Evolutionary conservation across 2,888 invertebrate species (phyloP), one percentile per base, ranked within the genome.

Genomic region (Deilephila porcellus): DNA sequence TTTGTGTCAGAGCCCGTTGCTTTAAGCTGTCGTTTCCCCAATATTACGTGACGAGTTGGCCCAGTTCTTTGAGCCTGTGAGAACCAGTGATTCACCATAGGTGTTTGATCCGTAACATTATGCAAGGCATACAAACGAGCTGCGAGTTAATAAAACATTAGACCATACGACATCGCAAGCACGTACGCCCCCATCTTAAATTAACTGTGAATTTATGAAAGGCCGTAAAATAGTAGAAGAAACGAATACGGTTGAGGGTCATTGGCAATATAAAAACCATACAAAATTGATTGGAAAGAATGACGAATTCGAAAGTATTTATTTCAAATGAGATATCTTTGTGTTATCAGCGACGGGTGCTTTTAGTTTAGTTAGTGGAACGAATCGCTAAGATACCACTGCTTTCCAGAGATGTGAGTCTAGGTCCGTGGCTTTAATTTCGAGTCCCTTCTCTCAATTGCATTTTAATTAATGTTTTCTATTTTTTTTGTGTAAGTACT

Each of bases 41-140:
- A 67, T 67, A 67, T 67, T 67, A 52, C 67, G 67, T 67, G 67
- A 25, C 52, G 67, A 14, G 45, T 17, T 67, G 67, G 52, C 67
- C 67, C 67, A 67, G 67, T 45, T 52, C 17, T 67, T 52, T 67
- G 67, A 20, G 25, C 20, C 52, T 14, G 25, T 67, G 25, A 67
- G 45, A 25, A 52, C 25, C 67, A 67, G 25, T 67, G 67, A 67
- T 67, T 67, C 67, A 64, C 45, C 45, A 67, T n/a, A 52, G 52
- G 52, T 67, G 67, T 67, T 67, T 67, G 67, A 67, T 67, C 25
- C 52, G 45, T 67, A 67, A 67, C 52, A 52, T 52, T 67, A 67
- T 67, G 52, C 67, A 67, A 67, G 45, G 67, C 67, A 67, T 52
- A 67, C 52, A 67, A 67, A 67, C 45, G 52, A 67, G 64, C 56